These are phyloP conservation scores for Triplophysa dalaica DNA, from an alignment of 2,113 vertebrate species.

Conservation along the genomic window DNA sequence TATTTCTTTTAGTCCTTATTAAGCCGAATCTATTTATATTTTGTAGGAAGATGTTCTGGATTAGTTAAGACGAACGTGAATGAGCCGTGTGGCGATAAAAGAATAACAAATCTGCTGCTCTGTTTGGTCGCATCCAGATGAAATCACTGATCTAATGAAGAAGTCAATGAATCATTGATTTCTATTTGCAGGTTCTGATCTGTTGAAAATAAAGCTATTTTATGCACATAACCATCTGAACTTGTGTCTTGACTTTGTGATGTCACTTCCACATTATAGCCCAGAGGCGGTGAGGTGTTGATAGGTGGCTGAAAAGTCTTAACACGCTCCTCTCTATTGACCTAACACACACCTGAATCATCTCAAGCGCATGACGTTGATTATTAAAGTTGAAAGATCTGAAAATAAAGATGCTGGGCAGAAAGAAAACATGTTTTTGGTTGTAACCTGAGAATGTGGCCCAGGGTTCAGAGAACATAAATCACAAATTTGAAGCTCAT, in stretches of 20 bases:
- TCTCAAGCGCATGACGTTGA: background rate
- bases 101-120: slow-evolving; percentile 72
- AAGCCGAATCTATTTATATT: slow-evolving; percentile 71
- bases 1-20: slow-evolving; percentile 69
- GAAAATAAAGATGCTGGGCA: background rate
- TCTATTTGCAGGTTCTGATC: slow-evolving; percentile 70
- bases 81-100: slow-evolving; percentile 55
- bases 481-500: background rate
- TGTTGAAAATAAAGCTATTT: slow-evolving; percentile 79
- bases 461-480: background rate
- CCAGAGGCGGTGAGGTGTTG: background rate
- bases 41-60: slow-evolving; percentile 72
- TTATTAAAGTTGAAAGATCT: background rate
- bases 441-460: background rate
- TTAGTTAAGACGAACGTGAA: slow-evolving; percentile 61
- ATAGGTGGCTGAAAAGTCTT: background rate
- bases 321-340: background rate
- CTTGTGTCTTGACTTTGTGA: background rate
- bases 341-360: slow-evolving; percentile 11
- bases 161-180: slow-evolving; percentile 74
- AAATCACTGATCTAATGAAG: slow-evolving; percentile 65
- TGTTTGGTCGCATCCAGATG: slow-evolving; percentile 68
- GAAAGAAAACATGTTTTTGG: background rate
- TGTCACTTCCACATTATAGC: background rate
- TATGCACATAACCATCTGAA: slow-evolving; percentile 69